Base-by-base conservation (phyloP, 1,140 invertebrate species). In the Papilio aristodemus region DNA sequence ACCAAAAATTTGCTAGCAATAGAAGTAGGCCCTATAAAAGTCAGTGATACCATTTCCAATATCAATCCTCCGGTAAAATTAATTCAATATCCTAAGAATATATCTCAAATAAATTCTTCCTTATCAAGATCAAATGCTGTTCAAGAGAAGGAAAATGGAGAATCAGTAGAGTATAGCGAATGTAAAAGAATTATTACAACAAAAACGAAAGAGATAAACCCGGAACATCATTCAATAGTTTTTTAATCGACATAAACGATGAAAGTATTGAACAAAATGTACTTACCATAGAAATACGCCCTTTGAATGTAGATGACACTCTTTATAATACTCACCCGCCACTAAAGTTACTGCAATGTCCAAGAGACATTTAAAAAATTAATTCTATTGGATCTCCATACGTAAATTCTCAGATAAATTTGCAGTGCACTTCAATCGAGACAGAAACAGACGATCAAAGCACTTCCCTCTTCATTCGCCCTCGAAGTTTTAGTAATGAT, bases 261-360 rank as follows among this genome's bases (percentile, higher is more conserved):
- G 78, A 78, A 69, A 76, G 76, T 64, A 68, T 80, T 13, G 82
- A 85, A 60, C 73, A 83, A 60, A 58, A 73, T 8, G 70, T 84
- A 9, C 58, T 83, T 4, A 80, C 77, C 19, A 80, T 78, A 13
- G 74, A 83, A 75, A 74, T 83, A 2, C 67, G 71, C 17, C 82
- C 82, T 0, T 72, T 83, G 4, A 68, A 64, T 9, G 14, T 19
- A 17, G 9, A 19, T 17, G 13, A 71, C n/a, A 38, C 37, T 27
- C 50, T 50, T 41, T 19, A 37, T 6, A 36, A 67, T 4, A 67
- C n/a, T 17, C 58, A 57, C 13, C n/a, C 62, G 10, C 39, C 38
- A 2, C 5, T 68, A 57, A 32, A 54, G 38, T n/a, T 58, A 19
- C 11, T 43, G 41, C 41, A 5, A 43, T 43, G 6, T 17, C n/a